Evolutionary conservation across 2,113 vertebrate genomes (phyloP), one percentile per base, ranked within the genome.

Genomic region (Malaclemys terrapin): DNA sequence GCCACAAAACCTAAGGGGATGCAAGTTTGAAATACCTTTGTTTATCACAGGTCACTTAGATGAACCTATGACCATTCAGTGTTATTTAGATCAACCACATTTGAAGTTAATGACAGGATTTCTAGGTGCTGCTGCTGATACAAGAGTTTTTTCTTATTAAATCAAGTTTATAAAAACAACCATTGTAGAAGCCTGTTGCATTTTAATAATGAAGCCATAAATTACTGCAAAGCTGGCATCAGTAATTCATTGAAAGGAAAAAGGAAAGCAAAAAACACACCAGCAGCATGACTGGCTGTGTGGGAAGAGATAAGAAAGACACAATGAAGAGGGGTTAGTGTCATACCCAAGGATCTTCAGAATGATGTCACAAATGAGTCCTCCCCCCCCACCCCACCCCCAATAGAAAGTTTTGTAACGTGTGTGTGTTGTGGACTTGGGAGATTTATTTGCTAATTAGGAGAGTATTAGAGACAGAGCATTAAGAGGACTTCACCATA

Each of bases 61-160:
- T 6, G 12, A 62, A 89, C 42, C 75, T 89, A 83, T 1, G 3
- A 88, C 27, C n/a, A 2, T 19, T 54, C 38, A 27, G 42, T 16
- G 11, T 76, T 12, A 3, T 59, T 62, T 45, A 56, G 1, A n/a
- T 31, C 17, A 75, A 3, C 6, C 76, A 88, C 50, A 19, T 19
- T 1, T 50, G 31, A 11, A 20, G 0, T 0, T 5, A 84, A 3
- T n/a, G 20, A 5, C n/a, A 7, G 47, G 49, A 65, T 1, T 89
- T 84, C 35, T 52, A 12, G 1, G 52, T 45, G 24, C 22, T 78
- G 24, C 72, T 45, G 75, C 49, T 57, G 19, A 54, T 83, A 20
- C 24, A 38, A 22, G 35, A 14, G 6, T 82, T 81, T 42, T 56
- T 27, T 38, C 54, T 25, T 82, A 38, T 57, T 82, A 56, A 57